Percentiles rank a stretch among this genome's conserved stretches.
Conservation (phyloP, 2,888 invertebrate species). For the Branchipolynoe longqiensis region DNA sequence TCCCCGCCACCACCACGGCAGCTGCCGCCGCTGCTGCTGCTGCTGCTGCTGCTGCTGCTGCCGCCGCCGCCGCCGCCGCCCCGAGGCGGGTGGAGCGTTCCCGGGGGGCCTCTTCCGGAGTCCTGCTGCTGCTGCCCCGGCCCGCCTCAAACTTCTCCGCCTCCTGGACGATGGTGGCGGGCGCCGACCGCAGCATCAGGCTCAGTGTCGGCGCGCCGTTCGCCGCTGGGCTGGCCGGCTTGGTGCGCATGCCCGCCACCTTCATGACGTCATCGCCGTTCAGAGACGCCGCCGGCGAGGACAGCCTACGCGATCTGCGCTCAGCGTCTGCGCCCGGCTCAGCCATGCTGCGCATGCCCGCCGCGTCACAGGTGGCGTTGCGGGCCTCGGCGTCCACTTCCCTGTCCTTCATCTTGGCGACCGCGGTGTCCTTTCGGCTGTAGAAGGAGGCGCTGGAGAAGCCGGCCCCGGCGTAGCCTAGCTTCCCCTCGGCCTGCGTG, state of each 20-base stretch:
- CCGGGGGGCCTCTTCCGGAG: too few relatives aligned
- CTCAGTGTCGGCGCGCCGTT: not conserved
- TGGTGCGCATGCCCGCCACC: not conserved
- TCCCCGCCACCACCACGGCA: not conserved
- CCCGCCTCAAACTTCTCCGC: too few relatives aligned
- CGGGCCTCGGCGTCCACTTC: not conserved
- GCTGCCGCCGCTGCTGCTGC: not conserved
- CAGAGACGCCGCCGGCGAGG: constrained; percentile 6
- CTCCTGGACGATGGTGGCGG: too few relatives aligned
- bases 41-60: not conserved
- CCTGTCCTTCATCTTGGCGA: constrained; percentile 41
- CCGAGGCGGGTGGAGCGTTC: not conserved
- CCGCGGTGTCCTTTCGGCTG: not conserved
- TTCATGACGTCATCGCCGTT: not conserved
- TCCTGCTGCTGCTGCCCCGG: too few relatives aligned
- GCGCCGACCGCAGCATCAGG: too few relatives aligned
- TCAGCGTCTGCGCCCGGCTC: not conserved
- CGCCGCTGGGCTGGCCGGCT: not conserved
- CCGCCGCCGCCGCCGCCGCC: not conserved
- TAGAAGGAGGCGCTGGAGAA: constrained; percentile 34
- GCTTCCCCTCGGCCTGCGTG: not conserved
- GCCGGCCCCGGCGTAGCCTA: not conserved
- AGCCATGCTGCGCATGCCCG: not conserved
- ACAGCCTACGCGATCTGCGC: not conserved
- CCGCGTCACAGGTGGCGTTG: not conserved